Evolutionary conservation across 2,888 invertebrate genomes (phyloP).

Genomic region (Calameuta pallipes): DNA sequence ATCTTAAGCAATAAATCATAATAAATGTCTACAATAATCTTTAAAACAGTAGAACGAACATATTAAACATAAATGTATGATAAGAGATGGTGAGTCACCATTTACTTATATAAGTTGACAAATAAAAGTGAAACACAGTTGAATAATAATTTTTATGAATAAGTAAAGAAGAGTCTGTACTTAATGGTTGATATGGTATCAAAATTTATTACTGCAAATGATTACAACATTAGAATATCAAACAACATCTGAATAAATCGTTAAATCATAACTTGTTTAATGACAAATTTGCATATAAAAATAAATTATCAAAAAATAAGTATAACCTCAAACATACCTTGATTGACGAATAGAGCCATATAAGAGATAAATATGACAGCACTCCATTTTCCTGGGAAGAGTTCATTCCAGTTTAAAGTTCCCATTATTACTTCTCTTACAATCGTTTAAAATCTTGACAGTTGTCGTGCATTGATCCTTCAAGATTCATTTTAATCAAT

Average conservation of each 20-base stretch:
- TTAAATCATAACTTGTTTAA: background rate
- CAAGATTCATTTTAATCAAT: background rate
- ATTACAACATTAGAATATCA: background rate
- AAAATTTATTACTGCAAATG: background rate
- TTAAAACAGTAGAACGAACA: background rate
- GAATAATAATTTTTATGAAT: background rate
- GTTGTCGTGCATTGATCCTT: background rate
- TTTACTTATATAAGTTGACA: background rate
- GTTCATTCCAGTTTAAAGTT: constrained; percentile 70
- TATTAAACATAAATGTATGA: background rate
- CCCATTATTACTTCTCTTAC: constrained; percentile 43
- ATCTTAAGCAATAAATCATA: background rate
- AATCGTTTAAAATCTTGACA: background rate
- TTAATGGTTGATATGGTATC: background rate
- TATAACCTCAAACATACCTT: constrained; percentile 74
- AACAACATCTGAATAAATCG: background rate
- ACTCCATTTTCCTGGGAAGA: constrained; percentile 88
- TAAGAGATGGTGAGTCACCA: background rate
- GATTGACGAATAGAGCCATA: constrained; percentile 90
- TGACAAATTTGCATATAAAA: background rate
- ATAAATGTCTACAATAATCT: background rate
- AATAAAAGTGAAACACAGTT: background rate
- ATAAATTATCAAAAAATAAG: constrained; percentile 9
- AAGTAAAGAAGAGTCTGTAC: background rate
- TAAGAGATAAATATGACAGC: constrained; percentile 85